Base-by-base conservation (phyloP, 2,113 vertebrate species). In the Chaetops frenatus region DNA sequence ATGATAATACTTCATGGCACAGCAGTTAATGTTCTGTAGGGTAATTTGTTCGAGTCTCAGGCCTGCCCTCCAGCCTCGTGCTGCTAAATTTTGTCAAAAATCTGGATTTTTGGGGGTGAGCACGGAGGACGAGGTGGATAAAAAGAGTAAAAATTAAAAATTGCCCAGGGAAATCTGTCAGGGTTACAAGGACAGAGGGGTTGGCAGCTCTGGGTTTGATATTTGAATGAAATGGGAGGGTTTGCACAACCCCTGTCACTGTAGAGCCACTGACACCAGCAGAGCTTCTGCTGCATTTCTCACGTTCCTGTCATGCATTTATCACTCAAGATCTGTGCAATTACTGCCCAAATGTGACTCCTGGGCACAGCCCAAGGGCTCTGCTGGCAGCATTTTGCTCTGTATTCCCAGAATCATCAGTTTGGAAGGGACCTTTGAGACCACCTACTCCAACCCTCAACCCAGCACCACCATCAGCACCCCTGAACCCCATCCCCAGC, bases 1-100 rank as follows among this genome's bases (percentile, higher is more conserved):
- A 90, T 21, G 69, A 29, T 93, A 93, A 96, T 82, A 44, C 76
- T 87, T 94, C n/a, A 54, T 54, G 82, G 66, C 79, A 82, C 18
- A 77, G 44, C 92, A 70, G 77, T 87, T 90, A 72, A 56, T 17
- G 57, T 57, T 78, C 50, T 53, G 85, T 22, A n/a, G 85, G 69
- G 45, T 33, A 31, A 97, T 96, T 88, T 85, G 85, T 86, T 86
- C n/a, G 14, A 61, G 42, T 5, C 81, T 73, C 28, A 1, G 74
- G 74, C 38, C 44, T 91, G 51, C 40, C 65, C 81, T 90, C 50
- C 78, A 84, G 79, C 78, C n/a, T 72, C 9, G 14, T 9, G 58
- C 88, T 85, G 35, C 36, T 51, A 0, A 9, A 38, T 24, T 73
- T 36, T 12, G 22, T 4, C 6, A 31, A 15, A 29, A 61, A n/a